A percentile compares a stretch with the other conserved stretches of the same genome.
Evolutionary conservation across 2,113 vertebrate species (phyloP).

Genomic region (Mugil cephalus): DNA sequence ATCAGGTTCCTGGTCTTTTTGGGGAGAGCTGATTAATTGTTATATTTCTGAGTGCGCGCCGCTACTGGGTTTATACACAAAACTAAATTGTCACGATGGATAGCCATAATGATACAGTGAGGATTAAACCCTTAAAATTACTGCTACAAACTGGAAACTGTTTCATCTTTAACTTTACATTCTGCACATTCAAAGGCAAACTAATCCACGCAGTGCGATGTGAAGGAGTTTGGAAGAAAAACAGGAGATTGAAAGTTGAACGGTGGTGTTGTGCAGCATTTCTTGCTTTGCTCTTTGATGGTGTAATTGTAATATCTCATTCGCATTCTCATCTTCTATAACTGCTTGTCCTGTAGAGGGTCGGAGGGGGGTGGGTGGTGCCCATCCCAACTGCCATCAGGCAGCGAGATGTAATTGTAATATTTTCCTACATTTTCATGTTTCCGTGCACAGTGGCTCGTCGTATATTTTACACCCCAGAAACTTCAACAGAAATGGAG

Average conservation of each 20-base stretch:
- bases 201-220: neutral
- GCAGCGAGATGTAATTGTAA: neutral
- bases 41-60: neutral
- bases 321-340: no score
- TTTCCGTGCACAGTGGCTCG: neutral
- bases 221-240: constrained; percentile 3
- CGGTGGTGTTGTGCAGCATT: neutral
- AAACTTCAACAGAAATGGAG: neutral
- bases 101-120: neutral
- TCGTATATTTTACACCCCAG: constrained; percentile 39
- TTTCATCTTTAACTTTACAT: neutral
- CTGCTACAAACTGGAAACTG: neutral
- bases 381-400: no score
- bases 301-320: neutral
- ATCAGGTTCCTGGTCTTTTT: constrained; percentile 20
- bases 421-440: neutral
- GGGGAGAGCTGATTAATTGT: neutral
- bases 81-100: neutral
- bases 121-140: constrained; percentile 3
- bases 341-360: no score
- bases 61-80: neutral
- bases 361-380: no score
- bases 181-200: constrained; percentile 27
- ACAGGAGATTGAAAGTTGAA: neutral
- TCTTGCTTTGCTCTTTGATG: neutral